phyloP scores from a whole-genome alignment of 2,113 vertebrate genomes.

The Origma solitaria region DNA sequence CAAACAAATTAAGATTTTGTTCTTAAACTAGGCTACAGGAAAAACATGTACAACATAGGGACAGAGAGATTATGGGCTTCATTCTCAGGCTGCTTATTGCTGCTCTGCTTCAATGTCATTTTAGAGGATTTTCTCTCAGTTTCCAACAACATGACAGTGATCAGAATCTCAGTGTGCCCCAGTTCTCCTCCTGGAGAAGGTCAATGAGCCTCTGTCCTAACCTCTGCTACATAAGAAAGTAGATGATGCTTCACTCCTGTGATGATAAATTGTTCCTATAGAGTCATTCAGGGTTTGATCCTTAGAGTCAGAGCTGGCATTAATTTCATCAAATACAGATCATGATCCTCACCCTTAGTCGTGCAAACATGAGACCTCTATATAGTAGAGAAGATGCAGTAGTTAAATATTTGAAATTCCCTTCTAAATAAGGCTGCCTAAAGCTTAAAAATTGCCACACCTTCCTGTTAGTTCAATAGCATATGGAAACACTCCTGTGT shows the following conservation, averaged over 20 bases:
- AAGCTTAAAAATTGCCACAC: not conserved
- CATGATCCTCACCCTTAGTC: not conserved
- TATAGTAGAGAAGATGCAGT: not conserved
- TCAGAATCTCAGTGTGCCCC: not conserved
- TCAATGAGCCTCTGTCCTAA: constrained; percentile 12
- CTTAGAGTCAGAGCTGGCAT: not conserved
- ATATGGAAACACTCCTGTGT: not conserved
- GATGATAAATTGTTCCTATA: not conserved
- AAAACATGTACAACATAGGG: not conserved
- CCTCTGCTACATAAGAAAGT: not conserved
- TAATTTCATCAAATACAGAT: not conserved
- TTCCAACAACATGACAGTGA: constrained; percentile 1
- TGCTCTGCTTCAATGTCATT: constrained; percentile 4
- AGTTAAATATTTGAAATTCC: not conserved
- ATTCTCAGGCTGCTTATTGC: not conserved
- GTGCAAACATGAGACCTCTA: not conserved
- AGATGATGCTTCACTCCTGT: not conserved
- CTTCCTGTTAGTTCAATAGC: not conserved
- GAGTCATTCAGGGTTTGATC: not conserved
- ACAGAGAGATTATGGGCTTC: constrained; percentile 14
- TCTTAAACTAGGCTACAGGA: not conserved
- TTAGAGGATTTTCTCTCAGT: constrained; percentile 7
- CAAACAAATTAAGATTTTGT: constrained; percentile 33
- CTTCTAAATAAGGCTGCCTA: not conserved
- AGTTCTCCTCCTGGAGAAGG: not conserved